A percentile compares a stretch with the other conserved stretches of the same genome.
These are phyloP conservation scores for Dicrurus megarhynchus DNA, from an alignment of 2,113 vertebrate species.

Conservation along the genomic window DNA sequence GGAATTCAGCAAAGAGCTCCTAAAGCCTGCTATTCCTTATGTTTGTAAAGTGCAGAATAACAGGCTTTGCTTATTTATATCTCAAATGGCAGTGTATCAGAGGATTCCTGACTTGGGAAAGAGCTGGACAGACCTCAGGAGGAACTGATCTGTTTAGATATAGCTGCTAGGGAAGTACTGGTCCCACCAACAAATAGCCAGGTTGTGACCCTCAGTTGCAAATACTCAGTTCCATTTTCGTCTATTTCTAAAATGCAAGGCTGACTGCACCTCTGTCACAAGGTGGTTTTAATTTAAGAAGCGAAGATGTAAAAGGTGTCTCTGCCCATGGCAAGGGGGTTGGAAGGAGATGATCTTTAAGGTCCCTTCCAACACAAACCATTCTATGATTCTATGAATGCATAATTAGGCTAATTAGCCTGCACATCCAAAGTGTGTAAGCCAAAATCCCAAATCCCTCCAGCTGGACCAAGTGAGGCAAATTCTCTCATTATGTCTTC, in stretches of 20 bases:
- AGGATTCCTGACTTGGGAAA: neutral
- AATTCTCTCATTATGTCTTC: neutral
- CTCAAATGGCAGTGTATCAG: neutral
- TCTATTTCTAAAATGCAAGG: neutral
- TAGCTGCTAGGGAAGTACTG: neutral
- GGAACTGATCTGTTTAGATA: neutral
- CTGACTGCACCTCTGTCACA: neutral
- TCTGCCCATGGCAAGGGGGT: neutral
- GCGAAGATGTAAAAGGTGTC: neutral
- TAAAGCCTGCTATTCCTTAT: neutral
- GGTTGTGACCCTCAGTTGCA: neutral
- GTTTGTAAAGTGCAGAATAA: neutral
- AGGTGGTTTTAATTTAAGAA: neutral
- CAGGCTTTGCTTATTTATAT: neutral
- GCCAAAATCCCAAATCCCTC: neutral
- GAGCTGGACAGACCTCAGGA: neutral
- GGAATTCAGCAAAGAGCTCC: neutral
- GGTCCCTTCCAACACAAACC: neutral
- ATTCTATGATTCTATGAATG: neutral
- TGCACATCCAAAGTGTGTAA: neutral
- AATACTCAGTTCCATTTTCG: neutral
- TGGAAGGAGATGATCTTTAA: neutral
- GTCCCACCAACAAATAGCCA: neutral
- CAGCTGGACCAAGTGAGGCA: neutral
- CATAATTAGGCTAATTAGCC: neutral